phyloP scores from a whole-genome alignment of 2,113 vertebrate species.

The Aix galericulata region DNA sequence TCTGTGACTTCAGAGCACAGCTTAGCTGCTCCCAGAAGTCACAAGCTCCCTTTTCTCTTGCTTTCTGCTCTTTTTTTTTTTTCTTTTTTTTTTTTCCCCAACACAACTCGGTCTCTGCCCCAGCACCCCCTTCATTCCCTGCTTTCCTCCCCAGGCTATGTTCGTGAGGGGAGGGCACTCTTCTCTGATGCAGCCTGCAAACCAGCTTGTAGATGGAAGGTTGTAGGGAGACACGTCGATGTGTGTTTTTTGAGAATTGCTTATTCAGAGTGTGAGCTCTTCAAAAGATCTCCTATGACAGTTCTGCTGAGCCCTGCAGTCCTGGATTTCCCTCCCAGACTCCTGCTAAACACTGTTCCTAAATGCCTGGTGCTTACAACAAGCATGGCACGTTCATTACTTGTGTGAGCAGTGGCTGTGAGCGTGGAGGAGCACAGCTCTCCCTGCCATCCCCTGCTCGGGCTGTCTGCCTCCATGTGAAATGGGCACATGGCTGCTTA shows the following conservation, averaged over 20 bases:
- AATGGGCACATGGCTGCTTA: neutral
- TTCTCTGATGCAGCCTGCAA: neutral
- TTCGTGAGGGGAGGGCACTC: neutral
- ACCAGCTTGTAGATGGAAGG: neutral
- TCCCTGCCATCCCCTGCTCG: neutral
- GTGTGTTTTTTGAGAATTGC: neutral
- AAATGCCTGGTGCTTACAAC: neutral
- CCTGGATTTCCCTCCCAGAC: neutral
- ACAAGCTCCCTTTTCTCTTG: neutral
- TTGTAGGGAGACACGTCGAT: neutral
- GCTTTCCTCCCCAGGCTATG: neutral
- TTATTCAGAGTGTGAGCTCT: neutral
- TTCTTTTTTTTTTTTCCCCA: neutral
- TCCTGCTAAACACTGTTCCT: neutral
- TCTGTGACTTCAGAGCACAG: neutral
- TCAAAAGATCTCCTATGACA: neutral
- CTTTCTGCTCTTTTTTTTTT: slow-evolving; percentile 11
- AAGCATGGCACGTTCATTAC: neutral
- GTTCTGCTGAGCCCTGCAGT: neutral
- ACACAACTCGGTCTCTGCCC: neutral
- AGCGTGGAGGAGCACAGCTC: neutral
- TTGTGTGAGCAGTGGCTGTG: neutral
- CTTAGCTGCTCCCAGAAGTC: neutral
- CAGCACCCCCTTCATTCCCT: neutral
- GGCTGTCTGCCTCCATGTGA: neutral